A percentile compares a stretch with the other conserved stretches of the same genome.
phyloP scores from a whole-genome alignment of 1,140 invertebrate species.

The Monomorium pharaonis region DNA sequence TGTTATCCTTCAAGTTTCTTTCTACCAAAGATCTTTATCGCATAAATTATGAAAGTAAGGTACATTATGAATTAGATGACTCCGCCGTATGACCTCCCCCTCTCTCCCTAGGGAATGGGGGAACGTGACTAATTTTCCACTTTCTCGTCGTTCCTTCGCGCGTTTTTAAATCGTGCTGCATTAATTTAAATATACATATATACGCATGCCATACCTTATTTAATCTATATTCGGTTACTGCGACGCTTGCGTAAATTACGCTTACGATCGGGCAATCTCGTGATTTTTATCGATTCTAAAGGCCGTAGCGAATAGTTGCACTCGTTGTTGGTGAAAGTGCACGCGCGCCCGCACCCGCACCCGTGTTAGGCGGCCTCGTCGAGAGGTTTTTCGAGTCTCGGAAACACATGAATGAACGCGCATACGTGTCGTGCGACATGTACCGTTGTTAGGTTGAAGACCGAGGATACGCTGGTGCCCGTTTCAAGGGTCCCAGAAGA shows the following conservation, averaged over 20 bases:
- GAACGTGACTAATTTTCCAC: neutral
- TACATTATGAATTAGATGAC: neutral
- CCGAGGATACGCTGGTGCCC: too few species aligned
- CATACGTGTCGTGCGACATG: neutral
- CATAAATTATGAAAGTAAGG: neutral
- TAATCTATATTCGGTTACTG: neutral
- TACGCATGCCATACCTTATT: neutral
- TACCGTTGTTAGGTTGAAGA: conserved; percentile 36
- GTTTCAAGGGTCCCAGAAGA: neutral
- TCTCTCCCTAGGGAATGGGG: neutral
- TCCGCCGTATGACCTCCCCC: neutral
- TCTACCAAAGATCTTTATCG: neutral
- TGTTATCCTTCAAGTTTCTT: neutral
- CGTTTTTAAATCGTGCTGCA: neutral
- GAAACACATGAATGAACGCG: conserved; percentile 40
- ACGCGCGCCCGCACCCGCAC: too few species aligned
- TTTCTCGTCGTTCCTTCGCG: conserved; percentile 3
- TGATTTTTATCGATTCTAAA: conserved; percentile 12
- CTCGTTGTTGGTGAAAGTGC: conserved; percentile 33
- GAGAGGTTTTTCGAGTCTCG: neutral
- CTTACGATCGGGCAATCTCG: neutral
- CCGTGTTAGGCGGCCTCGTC: neutral
- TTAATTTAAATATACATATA: neutral
- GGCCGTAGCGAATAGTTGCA: neutral
- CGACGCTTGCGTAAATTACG: conserved; percentile 28